Evolutionary conservation across 1,140 invertebrate genomes (phyloP), one percentile per base, ranked within the genome.

Genomic region (Stegodyphus dumicola): DNA sequence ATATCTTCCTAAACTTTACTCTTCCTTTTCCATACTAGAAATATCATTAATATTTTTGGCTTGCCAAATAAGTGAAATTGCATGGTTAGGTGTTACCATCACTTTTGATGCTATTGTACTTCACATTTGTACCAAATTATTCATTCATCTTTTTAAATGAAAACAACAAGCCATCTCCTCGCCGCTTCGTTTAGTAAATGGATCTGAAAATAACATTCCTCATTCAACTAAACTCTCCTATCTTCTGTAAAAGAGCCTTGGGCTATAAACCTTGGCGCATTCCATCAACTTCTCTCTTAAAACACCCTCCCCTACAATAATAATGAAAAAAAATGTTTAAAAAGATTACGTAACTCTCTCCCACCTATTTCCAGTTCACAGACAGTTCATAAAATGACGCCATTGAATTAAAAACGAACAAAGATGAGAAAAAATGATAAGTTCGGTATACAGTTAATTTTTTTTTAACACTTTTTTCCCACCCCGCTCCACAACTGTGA

Each of bases 361-460:
- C 33, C 49, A 6, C 52, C 64, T 54, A 18, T 60, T 64, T 17
- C 33, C 33, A 33, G 33, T 33, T 49, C 33, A 13, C 69, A 73
- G 70, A 71, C 69, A 80, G 54, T 67, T 65, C n/a, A 53, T 51
- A 53, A 78, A 78, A 78, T 69, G 77, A 78, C 52, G 64, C 15
- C 9, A 7, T 18, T 67, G 78, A 80, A 80, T 80, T 80, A 71
- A 80, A 80, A 80, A 80, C 78, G 78, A 80, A 80, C 78, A 48
- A 73, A 80, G 78, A 80, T 80, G 33, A 60, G 78, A 80, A 73
- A 73, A 80, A 80, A 71, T 80, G 78, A 80, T 80, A 80, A 80
- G 78, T 80, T 79, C 51, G 77, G 77, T 69, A 69, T 65, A 67
- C 66, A 78, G 66, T 54, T 54, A 65, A 69, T 78, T 78, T 78